Evolutionary conservation across 2,113 vertebrate species (phyloP).

Genomic region (Podarcis raffonei): DNA sequence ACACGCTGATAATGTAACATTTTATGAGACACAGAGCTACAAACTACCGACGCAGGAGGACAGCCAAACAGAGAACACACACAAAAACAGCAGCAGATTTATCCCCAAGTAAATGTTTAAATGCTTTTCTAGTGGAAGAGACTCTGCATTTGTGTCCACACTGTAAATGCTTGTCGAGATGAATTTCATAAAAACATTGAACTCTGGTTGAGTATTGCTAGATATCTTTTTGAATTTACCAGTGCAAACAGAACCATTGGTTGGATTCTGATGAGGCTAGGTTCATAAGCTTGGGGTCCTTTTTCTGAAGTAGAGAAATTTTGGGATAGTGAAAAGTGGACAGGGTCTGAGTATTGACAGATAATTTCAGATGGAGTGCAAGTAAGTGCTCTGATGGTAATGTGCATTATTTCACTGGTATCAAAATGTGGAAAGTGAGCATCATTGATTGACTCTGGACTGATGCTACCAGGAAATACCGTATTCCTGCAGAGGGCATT

Average conservation of each 20-base stretch:
- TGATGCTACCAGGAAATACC: too few species aligned
- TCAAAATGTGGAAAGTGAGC: too few species aligned
- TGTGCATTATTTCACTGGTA: too few species aligned
- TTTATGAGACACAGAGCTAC: conserved; percentile 13
- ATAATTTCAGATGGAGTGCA: too few species aligned
- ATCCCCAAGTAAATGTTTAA: neutral
- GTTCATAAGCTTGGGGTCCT: neutral
- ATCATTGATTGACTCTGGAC: too few species aligned
- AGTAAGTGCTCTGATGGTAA: too few species aligned
- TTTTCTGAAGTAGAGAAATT: neutral
- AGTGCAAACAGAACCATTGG: neutral
- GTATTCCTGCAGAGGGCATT: too few species aligned
- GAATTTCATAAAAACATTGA: neutral
- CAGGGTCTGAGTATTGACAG: too few species aligned
- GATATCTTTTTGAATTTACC: neutral
- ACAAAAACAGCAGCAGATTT: neutral
- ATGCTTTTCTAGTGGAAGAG: neutral
- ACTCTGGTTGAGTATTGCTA: neutral
- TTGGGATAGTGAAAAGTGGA: too few species aligned
- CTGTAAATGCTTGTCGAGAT: neutral
- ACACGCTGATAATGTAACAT: conserved; percentile 11
- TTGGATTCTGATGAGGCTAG: neutral
- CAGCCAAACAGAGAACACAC: neutral
- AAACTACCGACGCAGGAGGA: neutral
- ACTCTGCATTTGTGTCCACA: neutral